Evolutionary conservation across 2,113 vertebrate genomes (phyloP).

Genomic region (Nematolebias whitei): DNA sequence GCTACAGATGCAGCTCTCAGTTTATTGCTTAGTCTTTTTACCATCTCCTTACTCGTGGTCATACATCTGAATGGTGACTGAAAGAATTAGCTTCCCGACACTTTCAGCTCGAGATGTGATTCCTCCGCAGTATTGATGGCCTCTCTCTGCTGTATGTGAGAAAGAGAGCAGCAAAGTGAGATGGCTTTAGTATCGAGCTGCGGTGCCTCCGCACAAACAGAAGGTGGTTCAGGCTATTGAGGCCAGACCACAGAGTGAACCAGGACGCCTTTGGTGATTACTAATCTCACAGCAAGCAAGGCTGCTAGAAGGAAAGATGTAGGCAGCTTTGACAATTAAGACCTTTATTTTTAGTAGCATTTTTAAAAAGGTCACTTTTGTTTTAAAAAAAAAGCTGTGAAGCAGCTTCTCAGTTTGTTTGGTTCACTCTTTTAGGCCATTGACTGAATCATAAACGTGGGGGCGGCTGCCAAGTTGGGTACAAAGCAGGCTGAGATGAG

Average conservation of each 20-base stretch:
- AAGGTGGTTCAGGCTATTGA: constrained; percentile 17
- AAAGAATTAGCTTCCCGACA: constrained; percentile 18
- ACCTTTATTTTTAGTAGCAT: not conserved
- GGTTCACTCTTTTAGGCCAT: too few relatives aligned
- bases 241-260: constrained; percentile 23
- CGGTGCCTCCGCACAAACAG: constrained; percentile 10
- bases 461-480: too few relatives aligned
- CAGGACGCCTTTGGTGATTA: constrained; percentile 4
- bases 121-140: constrained; percentile 18
- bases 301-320: not conserved
- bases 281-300: constrained; percentile 1
- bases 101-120: constrained; percentile 24
- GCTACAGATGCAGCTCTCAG: constrained; percentile 31
- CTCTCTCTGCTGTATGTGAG: constrained; percentile 13
- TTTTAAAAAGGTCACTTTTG: not conserved
- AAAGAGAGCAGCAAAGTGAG: constrained; percentile 30
- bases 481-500: too few relatives aligned
- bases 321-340: not conserved
- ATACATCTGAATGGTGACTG: not conserved
- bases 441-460: too few relatives aligned
- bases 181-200: constrained; percentile 22
- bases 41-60: constrained; percentile 6
- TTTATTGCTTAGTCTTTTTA: constrained; percentile 17
- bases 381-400: not conserved
- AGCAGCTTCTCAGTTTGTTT: too few relatives aligned